Base-by-base conservation (phyloP, 2,113 vertebrate genomes). In the Falcunculus frontatus region DNA sequence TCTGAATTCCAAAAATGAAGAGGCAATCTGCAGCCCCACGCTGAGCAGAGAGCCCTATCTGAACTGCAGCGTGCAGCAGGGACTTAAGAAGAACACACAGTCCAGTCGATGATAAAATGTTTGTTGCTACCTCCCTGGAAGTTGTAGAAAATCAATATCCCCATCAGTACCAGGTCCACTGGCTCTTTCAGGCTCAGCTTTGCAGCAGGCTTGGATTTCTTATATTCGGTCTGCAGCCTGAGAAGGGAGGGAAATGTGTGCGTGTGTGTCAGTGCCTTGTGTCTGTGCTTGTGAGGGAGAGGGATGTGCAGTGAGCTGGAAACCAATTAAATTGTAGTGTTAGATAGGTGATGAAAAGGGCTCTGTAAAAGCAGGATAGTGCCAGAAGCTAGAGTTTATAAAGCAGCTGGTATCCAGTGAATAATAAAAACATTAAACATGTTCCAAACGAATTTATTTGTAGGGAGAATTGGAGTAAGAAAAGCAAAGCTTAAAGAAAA, bases 121-220 rank as follows among this genome's bases (percentile, higher is more conserved):
- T 95, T 94, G 87, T 82, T 97, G 70, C 87, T 90, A 39, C 78
- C 75, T 93, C 87, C 93, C 91, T 91, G 75, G 75, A 95, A 91
- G 93, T 27, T 84, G 87, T 30, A 62, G 67, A 85, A 95, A 93
- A 95, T 96, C 96, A 94, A 95, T 96, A 90, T 33, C 84, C 47
- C 56, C 84, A 79, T 91, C 91, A 90, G 63, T 25, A 33, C 25
- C 33, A 65, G 65, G 56, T 59, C 76, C 41, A 60, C 60, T 57
- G 56, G n/a, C 68, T 96, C 32, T 70, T 87, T 94, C 81, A 94
- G 69, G 49, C 56, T 85, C 62, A 64, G 74, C 57, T 77, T 89
- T 91, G 91, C 89, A 89, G 59, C 41, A 65, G 67, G 26, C 32
- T 94, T 94, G 93, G 74, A 60, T 88, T 97, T 79, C 85, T 82